Percentiles rank a stretch among this genome's conserved stretches.
These are phyloP conservation scores for Diabrotica virgifera DNA, from an alignment of 1,140 invertebrate species.

Conservation along the genomic window DNA sequence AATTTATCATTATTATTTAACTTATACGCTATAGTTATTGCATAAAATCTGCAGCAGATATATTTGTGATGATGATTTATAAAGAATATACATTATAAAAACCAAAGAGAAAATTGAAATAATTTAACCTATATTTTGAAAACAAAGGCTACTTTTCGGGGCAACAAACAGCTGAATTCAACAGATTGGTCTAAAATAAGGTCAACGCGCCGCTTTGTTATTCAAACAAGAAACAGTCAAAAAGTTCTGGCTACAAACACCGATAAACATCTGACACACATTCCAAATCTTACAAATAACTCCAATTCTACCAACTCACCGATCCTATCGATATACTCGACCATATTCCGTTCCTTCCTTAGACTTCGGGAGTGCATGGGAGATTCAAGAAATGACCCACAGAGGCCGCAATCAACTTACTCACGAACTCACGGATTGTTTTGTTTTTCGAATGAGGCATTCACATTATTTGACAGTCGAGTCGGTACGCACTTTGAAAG, in stretches of 20 bases:
- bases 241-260: constrained; percentile 3
- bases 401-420: constrained; percentile 15
- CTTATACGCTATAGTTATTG: too few species aligned
- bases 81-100: too few species aligned
- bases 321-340: constrained; percentile 41
- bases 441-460: constrained; percentile 31
- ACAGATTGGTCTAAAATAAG: too few species aligned
- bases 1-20: too few species aligned
- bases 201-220: too few species aligned
- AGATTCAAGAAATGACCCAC: constrained; percentile 5
- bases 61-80: too few species aligned
- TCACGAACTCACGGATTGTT: constrained; percentile 27
- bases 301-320: constrained; percentile 33
- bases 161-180: too few species aligned
- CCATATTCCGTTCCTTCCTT: constrained; percentile 27
- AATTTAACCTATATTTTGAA: too few species aligned
- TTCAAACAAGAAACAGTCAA: too few species aligned
- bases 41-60: too few species aligned
- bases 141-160: too few species aligned
- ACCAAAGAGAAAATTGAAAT: too few species aligned
- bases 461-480: constrained; percentile 27
- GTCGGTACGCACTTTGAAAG: constrained; percentile 27
- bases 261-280: not conserved
- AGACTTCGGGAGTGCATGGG: constrained; percentile 4
- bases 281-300: not conserved